These are phyloP conservation scores for Rhagoletis pomonella DNA, from an alignment of 1,140 invertebrate genomes.

Conservation along the genomic window DNA sequence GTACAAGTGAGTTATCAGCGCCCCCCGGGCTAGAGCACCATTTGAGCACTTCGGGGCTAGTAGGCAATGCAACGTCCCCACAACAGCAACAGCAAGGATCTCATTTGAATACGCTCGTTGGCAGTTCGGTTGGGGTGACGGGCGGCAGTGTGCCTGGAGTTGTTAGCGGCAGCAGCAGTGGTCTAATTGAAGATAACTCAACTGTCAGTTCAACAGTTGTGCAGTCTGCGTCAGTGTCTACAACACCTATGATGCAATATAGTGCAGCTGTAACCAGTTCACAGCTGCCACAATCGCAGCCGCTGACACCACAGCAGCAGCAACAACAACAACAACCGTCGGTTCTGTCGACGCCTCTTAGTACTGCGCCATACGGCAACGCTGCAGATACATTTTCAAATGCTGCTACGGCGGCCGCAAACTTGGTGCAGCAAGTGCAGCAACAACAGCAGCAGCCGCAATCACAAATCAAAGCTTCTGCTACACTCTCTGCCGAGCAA, in stretches of 20 bases:
- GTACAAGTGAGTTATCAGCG: conserved; percentile 64
- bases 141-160: background rate
- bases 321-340: conserved; percentile 3
- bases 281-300: conserved; percentile 64
- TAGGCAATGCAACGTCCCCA: conserved; percentile 53
- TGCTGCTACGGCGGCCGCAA: conserved; percentile 69
- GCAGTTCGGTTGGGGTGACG: conserved; percentile 28
- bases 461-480: conserved; percentile 68
- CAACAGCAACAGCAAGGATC: conserved; percentile 64
- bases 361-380: conserved; percentile 60
- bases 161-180: background rate
- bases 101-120: conserved; percentile 62
- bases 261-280: conserved; percentile 70
- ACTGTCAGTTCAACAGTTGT: conserved; percentile 26
- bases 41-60: conserved; percentile 58
- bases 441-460: conserved; percentile 58
- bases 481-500: conserved; percentile 72
- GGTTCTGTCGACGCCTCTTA: conserved; percentile 51
- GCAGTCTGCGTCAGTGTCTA: conserved; percentile 25
- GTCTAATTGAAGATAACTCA: conserved; percentile 57
- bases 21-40: conserved; percentile 72
- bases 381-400: conserved; percentile 69
- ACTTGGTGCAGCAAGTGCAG: conserved; percentile 68
- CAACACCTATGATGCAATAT: conserved; percentile 68
- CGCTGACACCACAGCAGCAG: conserved; percentile 41